Percentiles rank a stretch among this genome's conserved stretches.
Conservation (phyloP, 2,113 vertebrate genomes). For the Lethenteron reissneri region DNA sequence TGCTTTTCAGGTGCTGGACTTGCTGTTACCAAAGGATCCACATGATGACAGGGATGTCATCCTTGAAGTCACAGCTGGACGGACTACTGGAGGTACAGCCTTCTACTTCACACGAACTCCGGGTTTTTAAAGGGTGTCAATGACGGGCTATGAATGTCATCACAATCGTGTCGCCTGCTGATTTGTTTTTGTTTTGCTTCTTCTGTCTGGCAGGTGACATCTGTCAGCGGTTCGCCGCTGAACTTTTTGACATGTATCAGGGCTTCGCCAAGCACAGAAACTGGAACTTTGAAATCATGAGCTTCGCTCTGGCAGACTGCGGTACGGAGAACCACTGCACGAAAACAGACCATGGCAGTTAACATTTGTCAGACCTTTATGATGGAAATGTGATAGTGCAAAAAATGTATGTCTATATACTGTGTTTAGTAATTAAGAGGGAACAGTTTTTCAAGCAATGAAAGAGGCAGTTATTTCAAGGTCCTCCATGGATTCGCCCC, state of each 20-base stretch:
- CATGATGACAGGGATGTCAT: slow-evolving; percentile 37
- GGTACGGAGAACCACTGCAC: slow-evolving; percentile 22
- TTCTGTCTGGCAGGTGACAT: slow-evolving; percentile 48
- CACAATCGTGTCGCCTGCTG: slow-evolving; percentile 9
- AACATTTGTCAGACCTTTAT: no score
- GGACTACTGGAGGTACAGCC: slow-evolving; percentile 75
- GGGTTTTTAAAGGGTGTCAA: slow-evolving; percentile 10
- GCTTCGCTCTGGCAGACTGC: slow-evolving; percentile 45
- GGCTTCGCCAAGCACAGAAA: slow-evolving; percentile 43
- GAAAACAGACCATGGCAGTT: no score
- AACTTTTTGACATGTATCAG: slow-evolving; percentile 82
- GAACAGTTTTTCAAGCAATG: no score
- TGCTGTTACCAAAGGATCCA: slow-evolving; percentile 40
- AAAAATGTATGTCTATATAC: no score
- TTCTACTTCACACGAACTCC: background rate
- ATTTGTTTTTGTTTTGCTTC: slow-evolving; percentile 13
- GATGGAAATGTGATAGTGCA: no score
- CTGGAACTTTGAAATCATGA: slow-evolving; percentile 59
- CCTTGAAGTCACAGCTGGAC: slow-evolving; percentile 62
- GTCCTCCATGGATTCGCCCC: no score
- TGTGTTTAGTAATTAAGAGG: no score
- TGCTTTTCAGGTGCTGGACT: slow-evolving; percentile 35
- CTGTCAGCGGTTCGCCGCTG: slow-evolving; percentile 75
- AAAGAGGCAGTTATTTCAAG: no score
- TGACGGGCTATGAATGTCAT: slow-evolving; percentile 13